Conservation (phyloP, 1,140 invertebrate genomes). For the Thalassaphorura encarpata region DNA sequence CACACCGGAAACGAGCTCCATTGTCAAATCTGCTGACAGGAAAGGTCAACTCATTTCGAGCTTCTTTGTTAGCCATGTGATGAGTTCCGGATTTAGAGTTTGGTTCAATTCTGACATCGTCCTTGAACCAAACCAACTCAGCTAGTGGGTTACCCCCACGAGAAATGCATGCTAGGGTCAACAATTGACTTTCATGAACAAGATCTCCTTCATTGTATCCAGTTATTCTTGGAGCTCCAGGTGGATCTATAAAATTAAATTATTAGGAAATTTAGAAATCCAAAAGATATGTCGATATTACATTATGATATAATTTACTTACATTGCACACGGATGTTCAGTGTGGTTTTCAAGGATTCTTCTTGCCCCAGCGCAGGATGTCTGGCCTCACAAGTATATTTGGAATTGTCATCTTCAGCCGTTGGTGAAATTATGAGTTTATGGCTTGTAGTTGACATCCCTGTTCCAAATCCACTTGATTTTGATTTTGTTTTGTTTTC, state of each 20-base stretch:
- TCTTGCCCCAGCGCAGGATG: slow-evolving; percentile 76
- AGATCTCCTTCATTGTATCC: slow-evolving; percentile 80
- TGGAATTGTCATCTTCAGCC: slow-evolving; percentile 75
- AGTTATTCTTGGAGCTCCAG: slow-evolving; percentile 81
- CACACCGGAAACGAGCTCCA: slow-evolving; percentile 81
- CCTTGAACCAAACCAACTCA: slow-evolving; percentile 87
- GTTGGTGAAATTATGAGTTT: slow-evolving; percentile 61
- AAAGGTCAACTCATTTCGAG: slow-evolving; percentile 78
- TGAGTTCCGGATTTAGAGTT: too few species aligned
- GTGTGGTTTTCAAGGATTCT: slow-evolving; percentile 64
- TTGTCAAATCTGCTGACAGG: slow-evolving; percentile 79
- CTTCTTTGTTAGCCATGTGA: slow-evolving; percentile 65
- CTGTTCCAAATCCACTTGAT: slow-evolving; percentile 31
- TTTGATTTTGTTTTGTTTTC: slow-evolving; percentile 47
- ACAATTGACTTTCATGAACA: slow-evolving; percentile 70
- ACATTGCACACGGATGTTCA: slow-evolving; percentile 82
- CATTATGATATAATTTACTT: too few species aligned
- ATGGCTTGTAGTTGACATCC: slow-evolving; percentile 42
- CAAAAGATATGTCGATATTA: too few species aligned
- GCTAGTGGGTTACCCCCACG: slow-evolving; percentile 90
- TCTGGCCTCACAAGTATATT: slow-evolving; percentile 79
- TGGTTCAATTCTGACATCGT: slow-evolving; percentile 68
- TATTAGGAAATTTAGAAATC: too few species aligned
- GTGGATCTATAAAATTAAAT: slow-evolving; percentile 61
- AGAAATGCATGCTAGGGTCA: slow-evolving; percentile 79